Evolutionary conservation across 2,888 invertebrate genomes (phyloP).

Genomic region (Dynastes grantii): DNA sequence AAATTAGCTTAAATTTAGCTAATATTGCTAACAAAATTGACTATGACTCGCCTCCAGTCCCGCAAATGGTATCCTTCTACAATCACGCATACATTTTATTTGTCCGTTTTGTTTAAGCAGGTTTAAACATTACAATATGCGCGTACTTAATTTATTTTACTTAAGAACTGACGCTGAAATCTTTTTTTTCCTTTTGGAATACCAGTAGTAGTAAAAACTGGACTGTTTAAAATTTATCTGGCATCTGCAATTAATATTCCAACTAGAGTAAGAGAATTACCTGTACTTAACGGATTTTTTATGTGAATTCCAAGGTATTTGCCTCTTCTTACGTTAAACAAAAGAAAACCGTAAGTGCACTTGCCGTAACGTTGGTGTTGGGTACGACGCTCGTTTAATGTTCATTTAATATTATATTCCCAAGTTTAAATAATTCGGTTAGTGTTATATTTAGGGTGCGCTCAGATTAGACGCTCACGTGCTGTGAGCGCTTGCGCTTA

Average conservation of each 20-base stretch:
- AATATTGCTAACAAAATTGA: no score
- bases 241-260: not conserved
- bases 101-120: not conserved
- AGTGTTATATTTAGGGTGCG: no score
- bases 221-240: constrained; percentile 22
- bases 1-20: no score
- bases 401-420: no score
- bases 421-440: no score
- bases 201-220: not conserved
- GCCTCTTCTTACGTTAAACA: not conserved
- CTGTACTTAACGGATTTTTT: constrained; percentile 25
- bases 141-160: not conserved
- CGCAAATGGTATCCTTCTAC: no score
- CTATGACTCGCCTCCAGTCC: no score
- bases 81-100: not conserved
- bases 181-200: not conserved
- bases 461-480: no score
- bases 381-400: not conserved
- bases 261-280: not conserved
- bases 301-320: constrained; percentile 7
- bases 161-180: not conserved
- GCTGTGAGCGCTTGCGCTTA: no score
- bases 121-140: not conserved
- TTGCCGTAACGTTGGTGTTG: not conserved
- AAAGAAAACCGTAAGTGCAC: not conserved